Evolutionary conservation across 35 echinoderm and acorn worm genomes (phyloP).

Genomic region (Stichopus chloronotus): DNA sequence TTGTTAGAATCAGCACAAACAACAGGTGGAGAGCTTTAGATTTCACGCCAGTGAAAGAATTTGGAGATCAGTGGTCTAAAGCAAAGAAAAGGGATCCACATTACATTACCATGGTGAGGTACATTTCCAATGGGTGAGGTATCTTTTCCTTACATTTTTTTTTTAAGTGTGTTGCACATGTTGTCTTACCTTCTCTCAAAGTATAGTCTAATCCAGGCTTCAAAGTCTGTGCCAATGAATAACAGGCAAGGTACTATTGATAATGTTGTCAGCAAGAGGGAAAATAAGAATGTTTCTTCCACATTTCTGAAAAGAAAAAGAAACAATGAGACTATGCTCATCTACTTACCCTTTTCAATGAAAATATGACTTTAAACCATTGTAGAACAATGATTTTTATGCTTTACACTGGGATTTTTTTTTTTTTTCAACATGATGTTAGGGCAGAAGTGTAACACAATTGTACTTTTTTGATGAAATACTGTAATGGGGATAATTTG

Average conservation of each 20-base stretch:
- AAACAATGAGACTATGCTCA: background rate
- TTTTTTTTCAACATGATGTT: background rate
- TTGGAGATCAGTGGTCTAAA: too few species aligned
- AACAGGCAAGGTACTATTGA: conserved; percentile 71
- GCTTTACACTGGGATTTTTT: background rate
- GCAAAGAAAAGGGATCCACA: too few species aligned
- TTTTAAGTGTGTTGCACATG: too few species aligned
- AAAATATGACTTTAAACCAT: background rate
- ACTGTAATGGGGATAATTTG: background rate
- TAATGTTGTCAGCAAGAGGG: conserved; percentile 72
- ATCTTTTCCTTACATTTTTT: too few species aligned
- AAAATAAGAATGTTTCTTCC: conserved; percentile 77
- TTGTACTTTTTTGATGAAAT: background rate
- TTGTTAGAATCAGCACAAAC: too few species aligned
- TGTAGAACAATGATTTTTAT: background rate
- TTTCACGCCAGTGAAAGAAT: too few species aligned
- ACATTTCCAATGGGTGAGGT: too few species aligned
- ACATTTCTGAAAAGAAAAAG: conserved; percentile 47
- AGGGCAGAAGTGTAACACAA: background rate
- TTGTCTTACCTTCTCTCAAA: conserved; percentile 73
- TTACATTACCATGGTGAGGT: too few species aligned
- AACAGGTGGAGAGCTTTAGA: too few species aligned
- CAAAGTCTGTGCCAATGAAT: conserved; percentile 55
- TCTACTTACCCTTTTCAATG: background rate
- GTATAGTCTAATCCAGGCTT: conserved; percentile 69